Evolutionary conservation across 2,113 vertebrate species (phyloP).

Genomic region (Jaculus jaculus): DNA sequence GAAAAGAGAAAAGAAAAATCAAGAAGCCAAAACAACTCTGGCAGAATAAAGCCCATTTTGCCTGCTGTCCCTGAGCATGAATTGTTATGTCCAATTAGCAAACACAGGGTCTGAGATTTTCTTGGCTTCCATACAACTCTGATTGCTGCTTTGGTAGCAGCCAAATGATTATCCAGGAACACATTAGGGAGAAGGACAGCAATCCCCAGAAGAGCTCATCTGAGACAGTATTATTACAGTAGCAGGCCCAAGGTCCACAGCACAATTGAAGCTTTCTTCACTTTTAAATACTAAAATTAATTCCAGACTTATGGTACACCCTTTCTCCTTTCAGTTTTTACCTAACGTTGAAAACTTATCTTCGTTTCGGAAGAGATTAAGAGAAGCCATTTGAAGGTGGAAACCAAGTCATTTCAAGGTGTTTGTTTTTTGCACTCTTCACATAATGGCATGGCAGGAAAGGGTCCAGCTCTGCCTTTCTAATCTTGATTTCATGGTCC

Average conservation of each 20-base stretch:
- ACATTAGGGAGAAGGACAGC: constrained; percentile 34
- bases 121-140: constrained; percentile 62
- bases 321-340: background rate
- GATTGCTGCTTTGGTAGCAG: constrained; percentile 35
- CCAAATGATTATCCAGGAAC: constrained; percentile 60
- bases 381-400: constrained; percentile 19
- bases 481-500: background rate
- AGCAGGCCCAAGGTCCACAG: background rate
- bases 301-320: background rate
- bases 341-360: background rate
- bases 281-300: constrained; percentile 43
- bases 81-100: constrained; percentile 71
- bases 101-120: constrained; percentile 64
- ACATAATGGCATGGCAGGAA: background rate
- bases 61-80: background rate
- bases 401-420: background rate
- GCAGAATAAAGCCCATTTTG: constrained; percentile 18
- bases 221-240: background rate
- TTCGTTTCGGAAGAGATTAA: background rate
- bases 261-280: background rate
- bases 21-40: constrained; percentile 36
- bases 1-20: background rate
- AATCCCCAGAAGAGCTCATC: constrained; percentile 26
- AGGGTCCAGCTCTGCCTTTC: rapidly evolving
- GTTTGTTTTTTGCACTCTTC: background rate